These are phyloP conservation scores for Aspidiotus destructor DNA, from an alignment of 2,888 invertebrate genomes.

Conservation along the genomic window DNA sequence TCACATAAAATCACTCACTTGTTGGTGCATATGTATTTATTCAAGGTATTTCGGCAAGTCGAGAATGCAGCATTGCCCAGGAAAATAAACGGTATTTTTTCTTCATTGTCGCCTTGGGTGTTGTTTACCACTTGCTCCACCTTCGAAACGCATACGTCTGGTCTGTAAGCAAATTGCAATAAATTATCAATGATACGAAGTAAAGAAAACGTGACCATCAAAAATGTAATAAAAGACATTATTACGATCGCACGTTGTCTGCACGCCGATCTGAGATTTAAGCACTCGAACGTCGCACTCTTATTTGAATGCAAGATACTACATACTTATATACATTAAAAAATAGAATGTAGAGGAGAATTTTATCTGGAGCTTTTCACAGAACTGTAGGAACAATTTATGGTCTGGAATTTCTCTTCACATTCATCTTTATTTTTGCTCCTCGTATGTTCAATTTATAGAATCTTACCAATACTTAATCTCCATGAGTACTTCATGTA, in stretches of 20 bases:
- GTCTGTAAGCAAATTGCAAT: slow-evolving; percentile 14
- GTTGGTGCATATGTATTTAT: slow-evolving; percentile 48
- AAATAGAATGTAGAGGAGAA: too few species aligned
- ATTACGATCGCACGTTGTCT: background rate
- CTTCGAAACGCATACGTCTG: slow-evolving; percentile 25
- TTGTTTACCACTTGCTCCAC: slow-evolving; percentile 36
- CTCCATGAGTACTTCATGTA: too few species aligned
- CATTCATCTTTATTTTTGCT: too few species aligned
- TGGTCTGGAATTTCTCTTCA: too few species aligned
- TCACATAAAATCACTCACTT: slow-evolving; percentile 40
- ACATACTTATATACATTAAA: too few species aligned
- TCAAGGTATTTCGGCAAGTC: slow-evolving; percentile 45
- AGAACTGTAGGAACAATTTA: too few species aligned
- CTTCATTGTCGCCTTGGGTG: slow-evolving; percentile 42
- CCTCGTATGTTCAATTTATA: too few species aligned
- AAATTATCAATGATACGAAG: background rate
- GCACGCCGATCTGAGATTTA: too few species aligned
- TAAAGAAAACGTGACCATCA: background rate
- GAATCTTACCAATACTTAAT: too few species aligned
- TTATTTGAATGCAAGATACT: too few species aligned
- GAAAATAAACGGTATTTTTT: slow-evolving; percentile 41
- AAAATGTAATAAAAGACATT: background rate
- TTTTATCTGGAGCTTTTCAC: too few species aligned
- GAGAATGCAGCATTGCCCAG: slow-evolving; percentile 45
- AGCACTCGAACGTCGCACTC: too few species aligned